phyloP scores from a whole-genome alignment of 2,888 invertebrate species.

The Torymus texanus region DNA sequence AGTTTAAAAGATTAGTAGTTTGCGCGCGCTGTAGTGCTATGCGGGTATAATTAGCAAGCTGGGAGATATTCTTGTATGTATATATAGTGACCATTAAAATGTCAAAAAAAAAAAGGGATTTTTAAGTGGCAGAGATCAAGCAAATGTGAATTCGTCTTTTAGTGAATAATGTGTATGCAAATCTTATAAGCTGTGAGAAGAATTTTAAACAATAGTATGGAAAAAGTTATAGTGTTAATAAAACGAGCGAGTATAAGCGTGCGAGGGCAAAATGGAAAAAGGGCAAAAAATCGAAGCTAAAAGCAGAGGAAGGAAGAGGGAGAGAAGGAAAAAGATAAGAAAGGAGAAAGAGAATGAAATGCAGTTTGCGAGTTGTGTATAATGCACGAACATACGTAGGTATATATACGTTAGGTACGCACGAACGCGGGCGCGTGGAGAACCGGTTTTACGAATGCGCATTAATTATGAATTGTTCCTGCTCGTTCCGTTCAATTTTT shows the following conservation, averaged over 20 bases:
- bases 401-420: too few relatives aligned
- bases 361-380: conserved; percentile 35
- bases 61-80: too few relatives aligned
- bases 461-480: conserved; percentile 53
- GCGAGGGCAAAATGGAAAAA: not conserved
- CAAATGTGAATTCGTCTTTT: too few relatives aligned
- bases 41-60: too few relatives aligned
- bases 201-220: conserved; percentile 14
- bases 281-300: not conserved
- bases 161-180: too few relatives aligned
- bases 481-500: conserved; percentile 38
- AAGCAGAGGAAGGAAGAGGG: not conserved
- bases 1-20: not conserved
- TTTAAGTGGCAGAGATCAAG: too few relatives aligned
- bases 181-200: too few relatives aligned
- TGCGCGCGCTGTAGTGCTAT: not conserved
- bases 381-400: conserved; percentile 3
- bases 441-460: conserved; percentile 47
- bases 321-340: not conserved
- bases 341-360: conserved; percentile 36
- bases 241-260: not conserved
- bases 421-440: not conserved
- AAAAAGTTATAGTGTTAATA: conserved; percentile 13
- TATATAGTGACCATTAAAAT: too few relatives aligned
- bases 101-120: too few relatives aligned